Percentiles rank a stretch among this genome's conserved stretches.
Evolutionary conservation across 2,113 vertebrate genomes (phyloP).

Genomic region (Grammomys surdaster): DNA sequence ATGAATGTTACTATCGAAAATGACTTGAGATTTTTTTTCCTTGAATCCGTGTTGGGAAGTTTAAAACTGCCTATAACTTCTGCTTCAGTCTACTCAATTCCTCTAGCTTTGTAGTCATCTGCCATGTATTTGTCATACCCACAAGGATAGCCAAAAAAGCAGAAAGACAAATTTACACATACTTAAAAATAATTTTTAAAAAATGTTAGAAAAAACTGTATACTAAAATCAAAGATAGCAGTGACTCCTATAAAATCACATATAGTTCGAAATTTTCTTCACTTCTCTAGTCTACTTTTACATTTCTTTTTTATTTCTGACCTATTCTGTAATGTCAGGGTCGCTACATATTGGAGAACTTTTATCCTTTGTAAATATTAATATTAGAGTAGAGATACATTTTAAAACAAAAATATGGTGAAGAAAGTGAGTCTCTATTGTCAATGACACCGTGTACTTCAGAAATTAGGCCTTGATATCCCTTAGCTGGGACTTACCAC

Average conservation of each 20-base stretch:
- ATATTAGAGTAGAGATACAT: not conserved
- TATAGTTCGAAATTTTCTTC: not conserved
- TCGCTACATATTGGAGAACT: not conserved
- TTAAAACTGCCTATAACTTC: not conserved
- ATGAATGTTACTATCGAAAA: not conserved
- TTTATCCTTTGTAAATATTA: not conserved
- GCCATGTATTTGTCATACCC: not conserved
- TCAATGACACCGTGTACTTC: not conserved
- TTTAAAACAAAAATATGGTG: not conserved
- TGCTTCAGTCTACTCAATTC: too few species aligned
- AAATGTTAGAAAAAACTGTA: too few species aligned
- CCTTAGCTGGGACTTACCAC: not conserved
- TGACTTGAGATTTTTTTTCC: not conserved
- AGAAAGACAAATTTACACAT: not conserved
- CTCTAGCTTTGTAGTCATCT: not conserved
- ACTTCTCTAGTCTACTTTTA: not conserved
- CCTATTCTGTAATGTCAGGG: not conserved
- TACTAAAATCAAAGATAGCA: not conserved
- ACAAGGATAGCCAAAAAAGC: not conserved
- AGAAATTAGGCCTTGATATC: not conserved
- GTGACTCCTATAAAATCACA: not conserved
- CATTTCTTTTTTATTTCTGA: conserved; percentile 1
- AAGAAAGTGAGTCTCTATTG: not conserved
- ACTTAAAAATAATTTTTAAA: not conserved
- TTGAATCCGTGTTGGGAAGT: not conserved